phyloP scores from a whole-genome alignment of 1,140 invertebrate species.

The Berghia stephanieae region DNA sequence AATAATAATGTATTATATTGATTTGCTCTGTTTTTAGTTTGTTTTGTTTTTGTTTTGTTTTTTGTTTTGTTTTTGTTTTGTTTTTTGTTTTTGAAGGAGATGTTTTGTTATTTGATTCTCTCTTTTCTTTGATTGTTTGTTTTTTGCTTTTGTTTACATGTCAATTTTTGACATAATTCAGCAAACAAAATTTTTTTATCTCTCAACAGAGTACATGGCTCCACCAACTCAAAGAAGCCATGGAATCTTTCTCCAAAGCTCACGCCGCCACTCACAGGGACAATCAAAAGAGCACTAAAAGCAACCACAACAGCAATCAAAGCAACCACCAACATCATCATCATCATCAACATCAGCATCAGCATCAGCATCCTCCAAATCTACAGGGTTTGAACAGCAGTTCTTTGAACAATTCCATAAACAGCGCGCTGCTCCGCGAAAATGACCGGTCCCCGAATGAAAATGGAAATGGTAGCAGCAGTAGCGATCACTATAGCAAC shows the following conservation, averaged over 20 bases:
- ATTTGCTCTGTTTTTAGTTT: too few species aligned
- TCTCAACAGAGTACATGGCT: constrained; percentile 69
- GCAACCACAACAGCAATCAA: too few species aligned
- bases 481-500: too few species aligned
- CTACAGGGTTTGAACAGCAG: too few species aligned
- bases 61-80: neutral
- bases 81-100: neutral
- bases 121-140: neutral
- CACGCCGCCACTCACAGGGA: neutral
- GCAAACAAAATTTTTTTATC: neutral
- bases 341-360: neutral
- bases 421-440: too few species aligned
- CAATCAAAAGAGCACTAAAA: constrained; percentile 19
- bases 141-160: neutral
- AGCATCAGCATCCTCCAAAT: too few species aligned
- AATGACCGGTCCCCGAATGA: too few species aligned
- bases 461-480: too few species aligned
- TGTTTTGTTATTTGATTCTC: too few species aligned
- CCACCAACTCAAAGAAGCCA: constrained; percentile 69
- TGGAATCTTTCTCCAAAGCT: constrained; percentile 69
- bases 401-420: too few species aligned
- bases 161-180: neutral
- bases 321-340: neutral
- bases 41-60: too few species aligned
- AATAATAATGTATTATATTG: too few species aligned